phyloP scores from a whole-genome alignment of 2,797 vertebrate genomes.

The Chloroceryle amazona region DNA sequence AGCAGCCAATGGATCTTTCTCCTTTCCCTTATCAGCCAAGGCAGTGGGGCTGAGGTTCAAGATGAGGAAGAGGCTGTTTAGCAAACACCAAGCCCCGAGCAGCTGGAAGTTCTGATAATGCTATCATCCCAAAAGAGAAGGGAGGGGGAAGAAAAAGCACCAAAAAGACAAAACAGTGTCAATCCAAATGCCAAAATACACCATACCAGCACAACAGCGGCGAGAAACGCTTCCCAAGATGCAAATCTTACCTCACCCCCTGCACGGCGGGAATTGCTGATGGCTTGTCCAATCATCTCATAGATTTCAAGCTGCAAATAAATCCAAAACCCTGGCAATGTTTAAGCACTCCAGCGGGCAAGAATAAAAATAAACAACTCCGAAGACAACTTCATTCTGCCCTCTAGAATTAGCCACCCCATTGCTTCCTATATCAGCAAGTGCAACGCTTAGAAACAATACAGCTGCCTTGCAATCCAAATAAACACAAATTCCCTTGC shows the following conservation, averaged over 20 bases:
- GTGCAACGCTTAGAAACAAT: neutral
- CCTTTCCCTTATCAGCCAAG: slow-evolving; percentile 97
- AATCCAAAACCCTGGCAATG: neutral
- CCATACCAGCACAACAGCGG: neutral
- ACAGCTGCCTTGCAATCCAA: neutral
- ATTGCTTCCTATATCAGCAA: neutral
- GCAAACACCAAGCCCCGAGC: slow-evolving; percentile 96
- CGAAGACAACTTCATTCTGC: neutral
- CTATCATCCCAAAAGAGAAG: slow-evolving; percentile 72
- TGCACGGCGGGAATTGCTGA: slow-evolving; percentile 94
- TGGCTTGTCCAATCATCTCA: slow-evolving; percentile 98
- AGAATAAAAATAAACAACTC: neutral
- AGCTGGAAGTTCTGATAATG: slow-evolving; percentile 99
- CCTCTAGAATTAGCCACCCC: neutral
- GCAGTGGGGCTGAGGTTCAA: slow-evolving; percentile 96
- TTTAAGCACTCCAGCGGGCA: neutral
- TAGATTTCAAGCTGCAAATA: slow-evolving; percentile 94
- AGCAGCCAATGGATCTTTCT: slow-evolving; percentile 97
- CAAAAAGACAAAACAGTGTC: neutral
- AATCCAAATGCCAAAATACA: neutral
- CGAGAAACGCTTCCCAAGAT: neutral
- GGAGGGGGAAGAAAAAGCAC: neutral
- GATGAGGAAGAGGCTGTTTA: slow-evolving; percentile 98
- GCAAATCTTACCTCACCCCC: slow-evolving; percentile 93
- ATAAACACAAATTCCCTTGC: neutral